phyloP scores from a whole-genome alignment of 2,888 invertebrate genomes.

The Drosophila neonasuta region DNA sequence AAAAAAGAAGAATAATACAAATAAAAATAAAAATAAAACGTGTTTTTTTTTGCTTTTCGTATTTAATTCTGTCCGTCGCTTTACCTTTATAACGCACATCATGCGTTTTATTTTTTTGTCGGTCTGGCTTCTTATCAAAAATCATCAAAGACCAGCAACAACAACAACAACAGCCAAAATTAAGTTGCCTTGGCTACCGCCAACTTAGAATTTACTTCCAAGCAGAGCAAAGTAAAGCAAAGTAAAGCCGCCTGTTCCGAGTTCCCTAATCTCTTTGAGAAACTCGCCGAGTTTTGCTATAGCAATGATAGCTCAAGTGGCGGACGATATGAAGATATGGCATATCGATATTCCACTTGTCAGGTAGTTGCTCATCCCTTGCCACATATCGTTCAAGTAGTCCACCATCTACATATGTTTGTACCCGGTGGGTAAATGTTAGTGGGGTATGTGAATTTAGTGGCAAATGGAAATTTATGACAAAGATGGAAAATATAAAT shows the following conservation, averaged over 20 bases:
- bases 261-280: background rate
- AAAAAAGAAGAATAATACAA: slow-evolving; percentile 16
- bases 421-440: background rate
- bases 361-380: slow-evolving; percentile 25
- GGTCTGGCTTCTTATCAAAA: slow-evolving; percentile 50
- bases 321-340: background rate
- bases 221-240: background rate
- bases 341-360: slow-evolving; percentile 2
- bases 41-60: slow-evolving; percentile 38
- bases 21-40: slow-evolving; percentile 21
- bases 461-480: no score
- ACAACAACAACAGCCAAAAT: background rate
- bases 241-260: slow-evolving; percentile 2
- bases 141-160: slow-evolving; percentile 36
- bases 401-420: slow-evolving; percentile 4
- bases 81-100: slow-evolving; percentile 53
- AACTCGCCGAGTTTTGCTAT: background rate
- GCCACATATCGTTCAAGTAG: slow-evolving; percentile 3
- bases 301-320: background rate
- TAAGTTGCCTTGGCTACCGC: slow-evolving; percentile 36
- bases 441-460: no score
- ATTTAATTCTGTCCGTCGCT: slow-evolving; percentile 25
- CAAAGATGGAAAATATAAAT: no score
- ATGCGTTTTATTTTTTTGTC: slow-evolving; percentile 31
- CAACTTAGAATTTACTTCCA: background rate